phyloP scores from a whole-genome alignment of 2,888 invertebrate genomes.

The Tyria jacobaeae region DNA sequence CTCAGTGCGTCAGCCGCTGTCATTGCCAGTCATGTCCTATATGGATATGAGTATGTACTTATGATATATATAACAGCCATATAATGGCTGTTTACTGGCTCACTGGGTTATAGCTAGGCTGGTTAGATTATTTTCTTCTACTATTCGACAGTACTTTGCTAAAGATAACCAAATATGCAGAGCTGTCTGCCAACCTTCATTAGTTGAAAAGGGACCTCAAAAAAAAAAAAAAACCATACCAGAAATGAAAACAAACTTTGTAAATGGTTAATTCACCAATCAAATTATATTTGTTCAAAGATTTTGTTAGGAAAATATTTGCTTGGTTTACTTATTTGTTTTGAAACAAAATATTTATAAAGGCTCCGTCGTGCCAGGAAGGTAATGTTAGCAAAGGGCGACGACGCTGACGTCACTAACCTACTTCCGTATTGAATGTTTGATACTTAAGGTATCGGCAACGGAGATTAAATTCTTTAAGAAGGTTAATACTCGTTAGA shows the following conservation, averaged over 20 bases:
- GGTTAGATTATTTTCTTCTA: background rate
- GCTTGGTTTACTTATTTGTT: conserved; percentile 2
- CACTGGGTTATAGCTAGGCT: no score
- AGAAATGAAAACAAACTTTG: background rate
- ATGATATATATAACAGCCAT: no score
- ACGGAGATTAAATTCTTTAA: background rate
- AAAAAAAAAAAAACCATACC: no score
- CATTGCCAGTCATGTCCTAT: no score
- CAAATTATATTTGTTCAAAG: background rate
- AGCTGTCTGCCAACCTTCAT: no score
- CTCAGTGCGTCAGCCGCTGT: no score
- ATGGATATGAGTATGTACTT: background rate
- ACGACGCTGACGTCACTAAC: background rate
- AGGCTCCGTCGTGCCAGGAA: background rate
- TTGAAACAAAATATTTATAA: conserved; percentile 2
- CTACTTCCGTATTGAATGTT: background rate
- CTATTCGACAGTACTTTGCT: background rate
- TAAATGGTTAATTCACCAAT: background rate
- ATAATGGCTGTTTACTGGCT: no score
- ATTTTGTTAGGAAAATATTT: conserved; percentile 4
- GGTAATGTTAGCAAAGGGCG: background rate
- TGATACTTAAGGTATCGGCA: background rate
- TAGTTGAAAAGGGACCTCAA: no score
- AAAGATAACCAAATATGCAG: no score
- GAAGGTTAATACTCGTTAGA: background rate